Evolutionary conservation across 2,888 invertebrate species (phyloP).

Genomic region (Drosophila imparisetae): DNA sequence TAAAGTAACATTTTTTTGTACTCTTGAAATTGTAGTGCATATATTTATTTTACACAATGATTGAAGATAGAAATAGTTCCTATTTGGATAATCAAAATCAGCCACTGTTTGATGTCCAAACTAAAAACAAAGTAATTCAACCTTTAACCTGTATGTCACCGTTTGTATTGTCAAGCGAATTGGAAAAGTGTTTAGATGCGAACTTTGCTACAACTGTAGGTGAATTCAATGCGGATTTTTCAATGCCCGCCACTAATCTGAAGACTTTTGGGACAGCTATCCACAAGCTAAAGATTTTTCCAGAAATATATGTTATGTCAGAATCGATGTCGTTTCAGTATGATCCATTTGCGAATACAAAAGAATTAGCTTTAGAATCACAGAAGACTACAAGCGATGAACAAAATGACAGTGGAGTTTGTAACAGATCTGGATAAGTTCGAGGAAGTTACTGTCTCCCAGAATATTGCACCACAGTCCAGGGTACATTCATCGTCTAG

Average conservation of each 20-base stretch:
- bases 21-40: conserved; percentile 20
- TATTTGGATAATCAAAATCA: conserved; percentile 3
- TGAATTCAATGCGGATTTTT: conserved; percentile 18
- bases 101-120: conserved; percentile 11
- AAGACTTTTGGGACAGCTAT: conserved; percentile 9
- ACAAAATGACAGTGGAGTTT: neutral
- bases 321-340: conserved; percentile 20
- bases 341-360: neutral
- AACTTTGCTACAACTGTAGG: neutral
- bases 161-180: conserved; percentile 10
- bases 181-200: conserved; percentile 5
- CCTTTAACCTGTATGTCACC: neutral
- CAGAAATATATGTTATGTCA: conserved; percentile 7
- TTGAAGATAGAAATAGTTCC: conserved; percentile 8
- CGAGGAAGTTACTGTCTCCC: neutral
- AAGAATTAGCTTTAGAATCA: neutral
- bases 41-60: conserved; percentile 23
- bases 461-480: neutral
- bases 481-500: neutral
- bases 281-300: conserved; percentile 17
- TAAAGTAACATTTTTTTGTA: neutral
- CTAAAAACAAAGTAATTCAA: neutral
- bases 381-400: neutral
- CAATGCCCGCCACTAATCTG: conserved; percentile 5
- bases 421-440: conserved; percentile 1